Percentiles rank a stretch among this genome's conserved stretches.
Evolutionary conservation across 2,888 invertebrate genomes (phyloP).

Genomic region (Ophion slaviceki): DNA sequence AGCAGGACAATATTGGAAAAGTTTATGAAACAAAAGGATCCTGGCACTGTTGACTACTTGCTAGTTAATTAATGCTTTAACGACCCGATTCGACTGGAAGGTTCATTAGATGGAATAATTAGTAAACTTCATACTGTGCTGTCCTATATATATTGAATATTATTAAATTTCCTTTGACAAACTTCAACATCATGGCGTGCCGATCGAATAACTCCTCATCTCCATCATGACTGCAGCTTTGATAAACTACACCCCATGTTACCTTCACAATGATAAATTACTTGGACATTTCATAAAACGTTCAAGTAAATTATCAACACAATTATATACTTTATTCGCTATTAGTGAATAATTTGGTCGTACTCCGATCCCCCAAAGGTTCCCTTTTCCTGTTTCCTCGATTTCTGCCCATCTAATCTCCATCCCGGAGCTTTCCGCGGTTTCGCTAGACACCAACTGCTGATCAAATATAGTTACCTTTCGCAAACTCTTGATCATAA

Average conservation of each 20-base stretch:
- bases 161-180: slow-evolving; percentile 37
- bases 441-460: too few species aligned
- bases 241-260: slow-evolving; percentile 7
- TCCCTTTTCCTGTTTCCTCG: too few species aligned
- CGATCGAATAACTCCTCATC: slow-evolving; percentile 45
- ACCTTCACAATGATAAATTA: slow-evolving; percentile 18
- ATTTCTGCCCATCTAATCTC: too few species aligned
- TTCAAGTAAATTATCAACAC: background rate
- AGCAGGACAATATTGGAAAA: background rate
- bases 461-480: too few species aligned
- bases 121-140: slow-evolving; percentile 43
- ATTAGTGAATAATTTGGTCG: background rate
- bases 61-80: slow-evolving; percentile 65
- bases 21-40: slow-evolving; percentile 8
- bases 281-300: background rate
- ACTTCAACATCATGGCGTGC: slow-evolving; percentile 40
- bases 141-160: background rate
- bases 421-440: too few species aligned
- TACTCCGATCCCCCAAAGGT: background rate
- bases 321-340: background rate
- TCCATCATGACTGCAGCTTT: slow-evolving; percentile 25
- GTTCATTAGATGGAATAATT: slow-evolving; percentile 70
- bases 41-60: slow-evolving; percentile 62
- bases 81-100: slow-evolving; percentile 55
- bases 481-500: too few species aligned